A percentile compares a stretch with the other conserved stretches of the same genome.
Evolutionary conservation across 2,113 vertebrate genomes (phyloP).

Genomic region (Athene cunicularia): DNA sequence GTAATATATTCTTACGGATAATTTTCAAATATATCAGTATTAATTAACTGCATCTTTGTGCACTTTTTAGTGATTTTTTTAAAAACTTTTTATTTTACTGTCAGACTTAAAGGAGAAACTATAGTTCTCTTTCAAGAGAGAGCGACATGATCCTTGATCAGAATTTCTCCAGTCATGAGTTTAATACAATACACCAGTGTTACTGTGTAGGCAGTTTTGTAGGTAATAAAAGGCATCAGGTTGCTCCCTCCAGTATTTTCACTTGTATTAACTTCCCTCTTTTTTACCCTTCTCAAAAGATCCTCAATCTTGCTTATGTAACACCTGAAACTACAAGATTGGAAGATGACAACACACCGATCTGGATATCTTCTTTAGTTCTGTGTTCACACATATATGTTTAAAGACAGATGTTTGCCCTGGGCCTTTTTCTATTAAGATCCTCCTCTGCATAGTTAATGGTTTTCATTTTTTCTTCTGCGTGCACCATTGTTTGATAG

Average conservation of each 20-base stretch:
- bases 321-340: background rate
- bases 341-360: background rate
- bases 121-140: background rate
- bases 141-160: background rate
- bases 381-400: accelerated
- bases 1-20: background rate
- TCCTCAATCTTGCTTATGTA: background rate
- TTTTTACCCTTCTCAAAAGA: background rate
- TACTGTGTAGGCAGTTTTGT: background rate
- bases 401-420: background rate
- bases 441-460: background rate
- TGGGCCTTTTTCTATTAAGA: background rate
- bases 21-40: background rate
- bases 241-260: background rate
- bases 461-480: background rate
- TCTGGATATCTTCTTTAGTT: background rate
- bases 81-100: background rate
- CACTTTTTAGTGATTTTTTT: background rate
- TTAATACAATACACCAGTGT: background rate
- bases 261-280: background rate
- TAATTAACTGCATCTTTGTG: background rate
- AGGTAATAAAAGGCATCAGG: background rate
- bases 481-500: background rate
- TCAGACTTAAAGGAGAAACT: background rate
- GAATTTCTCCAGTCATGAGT: background rate